Percentiles rank a stretch among this genome's conserved stretches.
Conservation (phyloP, 2,888 invertebrate genomes). For the Nomada fabriciana region DNA sequence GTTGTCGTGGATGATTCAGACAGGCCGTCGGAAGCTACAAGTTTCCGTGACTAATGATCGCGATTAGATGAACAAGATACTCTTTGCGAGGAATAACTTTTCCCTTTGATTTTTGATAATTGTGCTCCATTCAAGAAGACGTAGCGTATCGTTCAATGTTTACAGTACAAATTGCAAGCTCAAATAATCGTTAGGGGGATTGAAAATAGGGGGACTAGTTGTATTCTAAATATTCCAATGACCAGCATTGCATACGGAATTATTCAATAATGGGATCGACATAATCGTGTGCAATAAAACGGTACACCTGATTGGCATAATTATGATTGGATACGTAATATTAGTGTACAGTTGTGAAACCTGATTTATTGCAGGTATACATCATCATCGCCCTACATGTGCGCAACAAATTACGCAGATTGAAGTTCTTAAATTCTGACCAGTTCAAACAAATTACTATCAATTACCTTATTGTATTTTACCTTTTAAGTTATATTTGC, state of each 20-base stretch:
- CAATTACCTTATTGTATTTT: constrained; percentile 16
- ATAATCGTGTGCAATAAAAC: constrained; percentile 7
- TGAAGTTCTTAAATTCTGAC: constrained; percentile 11
- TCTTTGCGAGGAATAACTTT: not conserved
- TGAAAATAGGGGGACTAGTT: not conserved
- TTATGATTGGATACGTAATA: constrained; percentile 23
- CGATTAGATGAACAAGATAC: no score
- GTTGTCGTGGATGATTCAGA: not conserved
- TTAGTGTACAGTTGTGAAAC: constrained; percentile 18
- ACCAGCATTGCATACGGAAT: not conserved
- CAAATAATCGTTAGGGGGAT: not conserved
- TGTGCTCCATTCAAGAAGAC: not conserved
- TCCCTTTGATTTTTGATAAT: not conserved
- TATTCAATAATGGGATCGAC: not conserved
- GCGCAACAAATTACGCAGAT: not conserved
- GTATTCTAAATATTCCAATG: not conserved
- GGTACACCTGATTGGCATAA: constrained; percentile 1
- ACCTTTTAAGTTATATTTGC: constrained; percentile 16
- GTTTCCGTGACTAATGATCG: not conserved
- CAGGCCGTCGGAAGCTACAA: not conserved
- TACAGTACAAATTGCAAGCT: not conserved
- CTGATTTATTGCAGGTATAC: constrained; percentile 13
- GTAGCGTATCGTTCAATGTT: not conserved
- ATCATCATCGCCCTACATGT: not conserved
- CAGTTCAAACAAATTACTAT: constrained; percentile 13